These are phyloP conservation scores for Apis laboriosa DNA, from an alignment of 1,140 invertebrate species.

Conservation along the genomic window DNA sequence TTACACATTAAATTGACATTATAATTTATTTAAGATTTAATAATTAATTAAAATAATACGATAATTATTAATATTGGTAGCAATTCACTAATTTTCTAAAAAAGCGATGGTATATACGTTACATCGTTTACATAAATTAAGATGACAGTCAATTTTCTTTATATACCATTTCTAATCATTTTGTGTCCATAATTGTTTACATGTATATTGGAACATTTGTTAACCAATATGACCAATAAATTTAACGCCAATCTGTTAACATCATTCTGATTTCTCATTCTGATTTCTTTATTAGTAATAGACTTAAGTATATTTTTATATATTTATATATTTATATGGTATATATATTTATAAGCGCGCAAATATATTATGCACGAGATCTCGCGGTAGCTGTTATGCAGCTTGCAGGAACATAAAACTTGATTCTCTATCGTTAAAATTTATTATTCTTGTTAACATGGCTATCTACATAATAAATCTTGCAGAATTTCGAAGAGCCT, in stretches of 20 bases:
- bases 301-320: constrained; percentile 50
- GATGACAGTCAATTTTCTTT: constrained; percentile 58
- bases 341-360: constrained; percentile 58
- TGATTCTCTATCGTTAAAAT: constrained; percentile 63
- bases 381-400: constrained; percentile 72
- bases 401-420: constrained; percentile 78
- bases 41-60: constrained; percentile 70
- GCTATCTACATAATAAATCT: constrained; percentile 63
- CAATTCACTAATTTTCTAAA: constrained; percentile 72
- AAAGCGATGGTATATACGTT: constrained; percentile 72
- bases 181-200: constrained; percentile 23
- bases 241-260: background rate
- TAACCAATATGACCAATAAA: constrained; percentile 18
- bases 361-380: constrained; percentile 77
- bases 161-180: constrained; percentile 41
- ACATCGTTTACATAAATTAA: constrained; percentile 72
- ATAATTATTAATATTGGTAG: constrained; percentile 68
- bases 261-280: background rate
- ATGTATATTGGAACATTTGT: constrained; percentile 51
- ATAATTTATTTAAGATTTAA: constrained; percentile 74
- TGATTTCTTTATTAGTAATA: constrained; percentile 40
- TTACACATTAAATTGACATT: constrained; percentile 16
- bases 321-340: constrained; percentile 39
- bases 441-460: constrained; percentile 65
- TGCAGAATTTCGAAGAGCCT: constrained; percentile 26